These are phyloP conservation scores for Glaucidium brasilianum DNA, from an alignment of 2,113 vertebrate genomes.

Conservation along the genomic window DNA sequence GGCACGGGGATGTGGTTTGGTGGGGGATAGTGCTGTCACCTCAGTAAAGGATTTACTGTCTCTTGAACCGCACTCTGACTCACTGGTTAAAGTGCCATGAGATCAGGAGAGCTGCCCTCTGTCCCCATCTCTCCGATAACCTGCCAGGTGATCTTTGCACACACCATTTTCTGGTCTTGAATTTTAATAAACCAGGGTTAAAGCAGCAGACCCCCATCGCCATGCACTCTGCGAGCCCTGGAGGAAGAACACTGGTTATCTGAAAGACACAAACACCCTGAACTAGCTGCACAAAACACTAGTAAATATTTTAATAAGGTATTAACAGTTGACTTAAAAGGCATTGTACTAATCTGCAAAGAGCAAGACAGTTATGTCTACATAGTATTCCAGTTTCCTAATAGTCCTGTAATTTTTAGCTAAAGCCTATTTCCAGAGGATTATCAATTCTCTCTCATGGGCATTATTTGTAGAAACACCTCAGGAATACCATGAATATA, in stretches of 20 bases:
- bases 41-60: background rate
- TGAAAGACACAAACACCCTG: background rate
- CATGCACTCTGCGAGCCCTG: background rate
- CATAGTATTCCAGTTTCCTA: background rate
- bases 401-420: background rate
- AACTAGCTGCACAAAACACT: background rate
- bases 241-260: background rate
- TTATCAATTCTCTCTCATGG: background rate
- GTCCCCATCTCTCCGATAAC: background rate
- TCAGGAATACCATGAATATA: background rate
- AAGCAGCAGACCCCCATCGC: background rate
- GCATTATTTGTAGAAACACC: background rate
- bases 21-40: background rate
- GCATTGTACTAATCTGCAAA: background rate
- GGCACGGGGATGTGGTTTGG: background rate
- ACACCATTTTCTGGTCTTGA: background rate
- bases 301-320: background rate
- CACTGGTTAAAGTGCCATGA: background rate
- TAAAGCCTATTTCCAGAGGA: background rate
- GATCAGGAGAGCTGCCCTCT: background rate
- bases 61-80: background rate
- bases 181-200: background rate
- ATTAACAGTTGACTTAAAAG: background rate
- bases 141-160: background rate
- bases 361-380: background rate